These are phyloP conservation scores for Hemiprocne comata DNA, from an alignment of 2,113 vertebrate species.

Conservation along the genomic window DNA sequence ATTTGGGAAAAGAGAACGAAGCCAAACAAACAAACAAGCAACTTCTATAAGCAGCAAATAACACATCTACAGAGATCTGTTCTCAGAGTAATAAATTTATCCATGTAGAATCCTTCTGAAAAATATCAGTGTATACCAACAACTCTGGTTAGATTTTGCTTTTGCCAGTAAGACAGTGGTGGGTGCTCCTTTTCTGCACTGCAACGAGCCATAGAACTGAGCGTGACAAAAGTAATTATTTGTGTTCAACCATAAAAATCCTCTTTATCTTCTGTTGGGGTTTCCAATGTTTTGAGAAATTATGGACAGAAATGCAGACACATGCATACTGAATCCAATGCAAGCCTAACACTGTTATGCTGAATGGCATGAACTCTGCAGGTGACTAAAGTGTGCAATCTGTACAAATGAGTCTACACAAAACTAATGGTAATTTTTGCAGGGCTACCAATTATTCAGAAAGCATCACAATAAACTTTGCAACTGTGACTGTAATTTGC, in stretches of 20 bases:
- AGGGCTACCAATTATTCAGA: background rate
- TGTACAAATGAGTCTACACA: background rate
- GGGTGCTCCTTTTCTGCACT: background rate
- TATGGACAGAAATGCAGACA: background rate
- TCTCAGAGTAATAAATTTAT: background rate
- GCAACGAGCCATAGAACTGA: rapidly evolving
- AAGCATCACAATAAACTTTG: background rate
- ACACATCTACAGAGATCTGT: background rate
- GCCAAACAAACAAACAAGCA: no score
- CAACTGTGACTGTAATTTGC: background rate
- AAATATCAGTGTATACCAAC: background rate
- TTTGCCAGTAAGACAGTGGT: background rate
- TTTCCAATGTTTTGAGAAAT: background rate
- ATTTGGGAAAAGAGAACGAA: background rate
- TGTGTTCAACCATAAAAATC: background rate
- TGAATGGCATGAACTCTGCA: background rate
- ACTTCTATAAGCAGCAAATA: background rate
- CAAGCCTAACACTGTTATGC: background rate
- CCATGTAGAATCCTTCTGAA: background rate
- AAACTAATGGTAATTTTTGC: background rate
- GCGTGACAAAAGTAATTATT: background rate
- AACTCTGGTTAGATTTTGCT: background rate
- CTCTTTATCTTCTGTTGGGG: background rate
- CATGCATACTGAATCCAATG: background rate
- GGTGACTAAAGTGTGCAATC: rapidly evolving